Conservation (phyloP, 2,113 vertebrate species). For the Pseudolaguvia tuberculata region DNA sequence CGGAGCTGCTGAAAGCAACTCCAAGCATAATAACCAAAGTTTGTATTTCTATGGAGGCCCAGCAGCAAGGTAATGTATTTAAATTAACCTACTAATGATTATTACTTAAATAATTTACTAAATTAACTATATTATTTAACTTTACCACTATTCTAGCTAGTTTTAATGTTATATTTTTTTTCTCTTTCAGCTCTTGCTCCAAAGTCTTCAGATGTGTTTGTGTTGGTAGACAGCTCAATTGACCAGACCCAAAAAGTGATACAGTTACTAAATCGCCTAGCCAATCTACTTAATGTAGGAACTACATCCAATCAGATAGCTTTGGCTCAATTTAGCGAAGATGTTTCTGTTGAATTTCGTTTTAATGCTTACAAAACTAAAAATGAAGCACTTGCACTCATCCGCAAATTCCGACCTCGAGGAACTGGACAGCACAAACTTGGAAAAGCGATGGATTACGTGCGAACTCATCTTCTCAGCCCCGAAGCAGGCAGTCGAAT, state of each 20-base stretch:
- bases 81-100: neutral
- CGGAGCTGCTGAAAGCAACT: slow-evolving; percentile 59
- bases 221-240: slow-evolving; percentile 70
- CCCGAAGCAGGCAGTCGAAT: slow-evolving; percentile 61
- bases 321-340: slow-evolving; percentile 68
- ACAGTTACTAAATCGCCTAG: slow-evolving; percentile 52
- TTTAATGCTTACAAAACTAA: slow-evolving; percentile 63
- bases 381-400: slow-evolving; percentile 42
- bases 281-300: slow-evolving; percentile 63
- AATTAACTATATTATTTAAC: neutral
- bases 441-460: slow-evolving; percentile 60
- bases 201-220: slow-evolving; percentile 73
- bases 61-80: slow-evolving; percentile 60
- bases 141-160: neutral
- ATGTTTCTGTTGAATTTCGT: slow-evolving; percentile 65
- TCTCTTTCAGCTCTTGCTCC: slow-evolving; percentile 62
- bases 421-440: slow-evolving; percentile 53
- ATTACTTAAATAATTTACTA: neutral
- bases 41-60: slow-evolving; percentile 62
- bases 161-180: neutral
- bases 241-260: slow-evolving; percentile 57
- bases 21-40: slow-evolving; percentile 62
- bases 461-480: slow-evolving; percentile 61
- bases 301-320: slow-evolving; percentile 65
- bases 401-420: slow-evolving; percentile 51